These are phyloP conservation scores for Sebastes diploproa DNA, from an alignment of 2,797 vertebrate species.

Conservation along the genomic window DNA sequence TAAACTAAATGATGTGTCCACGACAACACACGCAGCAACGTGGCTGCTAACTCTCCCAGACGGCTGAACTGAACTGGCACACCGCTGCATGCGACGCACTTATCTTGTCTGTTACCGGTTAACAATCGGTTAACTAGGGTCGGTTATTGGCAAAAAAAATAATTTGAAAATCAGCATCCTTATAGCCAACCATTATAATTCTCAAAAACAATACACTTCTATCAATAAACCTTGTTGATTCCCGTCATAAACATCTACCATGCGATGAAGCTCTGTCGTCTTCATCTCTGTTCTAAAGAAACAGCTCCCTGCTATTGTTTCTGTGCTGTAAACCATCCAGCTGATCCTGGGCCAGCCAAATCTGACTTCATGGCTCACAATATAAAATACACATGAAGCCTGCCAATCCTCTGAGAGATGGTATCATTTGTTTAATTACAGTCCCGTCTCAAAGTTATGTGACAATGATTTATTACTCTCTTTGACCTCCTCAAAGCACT, in stretches of 20 bases:
- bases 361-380: background rate
- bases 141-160: too few relatives aligned
- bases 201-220: background rate
- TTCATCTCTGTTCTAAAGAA: background rate
- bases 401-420: constrained; percentile 6
- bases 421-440: constrained; percentile 16
- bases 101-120: too few relatives aligned
- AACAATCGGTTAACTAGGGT: too few relatives aligned
- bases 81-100: too few relatives aligned
- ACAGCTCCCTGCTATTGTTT: background rate
- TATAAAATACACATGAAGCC: constrained; percentile 2
- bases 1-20: too few relatives aligned
- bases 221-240: background rate
- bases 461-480: constrained; percentile 10
- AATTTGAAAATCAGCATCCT: too few relatives aligned
- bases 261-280: background rate
- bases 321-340: background rate
- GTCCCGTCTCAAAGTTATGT: constrained; percentile 1
- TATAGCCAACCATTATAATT: background rate
- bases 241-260: background rate
- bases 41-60: too few relatives aligned
- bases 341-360: background rate
- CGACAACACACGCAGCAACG: too few relatives aligned
- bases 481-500: background rate
- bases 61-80: too few relatives aligned